Base-by-base conservation (phyloP, 1,140 invertebrate species). In the Paracyclopina nana region DNA sequence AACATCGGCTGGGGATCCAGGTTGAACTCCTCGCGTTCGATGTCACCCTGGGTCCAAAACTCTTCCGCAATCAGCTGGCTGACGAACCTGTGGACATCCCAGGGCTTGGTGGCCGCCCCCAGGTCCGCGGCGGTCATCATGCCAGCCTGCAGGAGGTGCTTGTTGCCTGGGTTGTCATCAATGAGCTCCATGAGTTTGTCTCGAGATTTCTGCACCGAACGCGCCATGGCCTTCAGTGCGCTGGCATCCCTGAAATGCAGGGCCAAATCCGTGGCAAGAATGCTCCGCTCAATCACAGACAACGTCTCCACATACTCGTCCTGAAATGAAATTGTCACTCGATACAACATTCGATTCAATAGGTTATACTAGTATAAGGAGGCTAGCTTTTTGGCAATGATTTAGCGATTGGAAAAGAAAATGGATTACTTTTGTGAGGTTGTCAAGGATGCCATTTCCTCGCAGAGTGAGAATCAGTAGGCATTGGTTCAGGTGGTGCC, bases 41-140 rank as follows among this genome's bases (percentile, higher is more conserved):
- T 12, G 25, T 52, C 50, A 22, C 50, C 50, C 30, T 52, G 50
- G 12, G 31, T 11, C 50, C 50, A 52, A 28, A 52, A 52, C 22
- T 52, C 50, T 43, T 52, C 38, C 6, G 50, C 50, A 14, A 52
- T 14, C 11, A 52, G 40, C 9, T 22, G n/a, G 14, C 12, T 24
- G 25, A 43, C 41, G 16, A 43, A 24, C 8, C 22, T 44, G 12
- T 52, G 31, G n/a, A 52, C 40, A 26, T 52, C 27, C 50, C 50
- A 52, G 26, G 50, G 50, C 25, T 52, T 52, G n/a, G 50, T 45
- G 16, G 41, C 20, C 12, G 31, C 31, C n/a, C 20, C 31, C 24
- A 52, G 24, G 43, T 52, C 50, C 16, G 50, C 50, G 14, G 38
- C 50, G 12, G 50, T 52, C 50, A 52, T 52, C 11, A 52, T 30